Base-by-base conservation (phyloP, 2,797 vertebrate species). In the Halcyon chelicuti region DNA sequence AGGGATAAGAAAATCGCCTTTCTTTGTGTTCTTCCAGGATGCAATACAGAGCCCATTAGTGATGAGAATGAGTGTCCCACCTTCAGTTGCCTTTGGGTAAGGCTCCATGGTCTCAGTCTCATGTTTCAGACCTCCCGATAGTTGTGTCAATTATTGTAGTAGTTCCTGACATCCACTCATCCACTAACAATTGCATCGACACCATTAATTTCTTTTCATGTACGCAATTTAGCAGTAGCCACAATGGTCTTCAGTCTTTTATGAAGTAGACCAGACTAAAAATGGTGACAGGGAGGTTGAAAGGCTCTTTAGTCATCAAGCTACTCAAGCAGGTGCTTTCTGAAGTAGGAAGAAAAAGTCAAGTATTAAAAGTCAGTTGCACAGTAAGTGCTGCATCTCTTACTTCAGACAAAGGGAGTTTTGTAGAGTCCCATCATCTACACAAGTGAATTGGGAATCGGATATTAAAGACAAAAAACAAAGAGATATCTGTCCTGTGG, bases 351-450 rank as follows among this genome's bases (percentile, higher is more conserved):
- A 97, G 98, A 98, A 96, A 98, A 98, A 88, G 87, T 73, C 97
- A 98, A 98, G 98, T 98, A 97, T 95, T 96, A 96, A 98, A 98
- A 97, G 97, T 94, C 89, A 79, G 72, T 93, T 96, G 67, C 0
- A 1, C 75, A 88, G 81, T 94, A 96, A 96, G 79, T 96, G 93
- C 91, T 97, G 93, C 67, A 93, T 97, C 97, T 95, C 95, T 93
- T 83, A 91, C 74, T 95, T 97, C 97, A 99, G 97, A 99, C 98
- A 99, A 99, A 98, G 96, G 98, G 96, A 97, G 98, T 98, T 99
- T 98, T 98, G 98, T 98, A 97, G 97, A 98, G 97, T 98, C 98
- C 97, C 96, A 97, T 98, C 98, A 98, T 98, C 98, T 99, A 99
- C 98, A 98, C 98, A 98, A 98, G 98, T 98, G 98, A 98, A 91